Base-by-base conservation (phyloP, 1,140 invertebrate species). In the Meloidogyne hapla region DNA sequence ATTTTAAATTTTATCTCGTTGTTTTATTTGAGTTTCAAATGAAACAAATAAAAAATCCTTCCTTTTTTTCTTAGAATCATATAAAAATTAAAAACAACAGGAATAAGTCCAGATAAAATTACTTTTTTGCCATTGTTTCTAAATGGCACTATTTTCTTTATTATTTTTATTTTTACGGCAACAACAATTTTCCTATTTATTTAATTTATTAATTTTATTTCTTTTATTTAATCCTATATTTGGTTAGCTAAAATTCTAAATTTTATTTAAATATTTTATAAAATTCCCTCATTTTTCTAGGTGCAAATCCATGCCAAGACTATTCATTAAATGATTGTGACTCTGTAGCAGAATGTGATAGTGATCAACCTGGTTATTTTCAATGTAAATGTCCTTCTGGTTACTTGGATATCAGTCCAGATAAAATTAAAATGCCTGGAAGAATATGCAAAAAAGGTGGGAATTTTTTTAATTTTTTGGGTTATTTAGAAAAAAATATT, bases 271-370 rank as follows among this genome's bases (percentile, higher is more conserved):
- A 33, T 2, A 33, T n/a, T 0, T 25, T 68, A n/a, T n/a, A n/a
- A n/a, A n/a, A n/a, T 33, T n/a, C 66, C 3, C 66, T 68, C 18
- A n/a, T 68, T 42, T 23, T 68, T 45, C 61, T 75, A 85, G 84
- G 80, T 61, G 62, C 78, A 38, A 85, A 86, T 75, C 85, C 85
- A 28, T 86, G 85, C 72, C 82, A 86, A 40, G 85, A 86, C 56
- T 87, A 87, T 69, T 80, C 84, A 12, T 79, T 87, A 25, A 84
- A 86, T 70, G 85, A 86, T 70, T 86, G 85, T 73, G 86, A 87
- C 66, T 42, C 81, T 15, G 76, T 82, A 38, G 86, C 85, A 23
- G 86, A 86, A 77, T 86, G 85, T 63, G 65, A 77, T 68, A 87
- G 85, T 48, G 85, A 87, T 69, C 81, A 83, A 73, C 86, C 86